Evolutionary conservation across 1,140 invertebrate species (phyloP).

Genomic region (Brachionus calyciflorus): DNA sequence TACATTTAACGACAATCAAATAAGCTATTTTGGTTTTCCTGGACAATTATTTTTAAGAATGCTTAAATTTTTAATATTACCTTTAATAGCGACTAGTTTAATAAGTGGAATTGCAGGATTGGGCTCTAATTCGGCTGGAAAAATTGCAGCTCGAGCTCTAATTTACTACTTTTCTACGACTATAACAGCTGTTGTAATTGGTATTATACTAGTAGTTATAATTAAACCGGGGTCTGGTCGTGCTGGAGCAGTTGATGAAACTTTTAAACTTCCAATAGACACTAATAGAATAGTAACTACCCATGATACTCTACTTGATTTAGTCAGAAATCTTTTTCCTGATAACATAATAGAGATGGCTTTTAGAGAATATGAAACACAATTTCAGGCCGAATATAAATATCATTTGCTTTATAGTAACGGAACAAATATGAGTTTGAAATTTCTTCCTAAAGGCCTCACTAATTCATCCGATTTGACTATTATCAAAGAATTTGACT

Average conservation of each 20-base stretch:
- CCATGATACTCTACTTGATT: constrained; percentile 34
- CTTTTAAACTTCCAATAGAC: constrained; percentile 19
- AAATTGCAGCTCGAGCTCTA: constrained; percentile 51
- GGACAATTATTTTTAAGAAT: constrained; percentile 46
- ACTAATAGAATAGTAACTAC: constrained; percentile 23
- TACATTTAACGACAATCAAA: constrained; percentile 37
- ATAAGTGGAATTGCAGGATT: constrained; percentile 34
- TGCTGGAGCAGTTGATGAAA: not conserved
- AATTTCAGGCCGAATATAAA: constrained; percentile 15
- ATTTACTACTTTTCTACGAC: constrained; percentile 40
- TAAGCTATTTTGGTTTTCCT: constrained; percentile 34
- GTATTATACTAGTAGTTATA: constrained; percentile 24
- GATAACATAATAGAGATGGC: constrained; percentile 50
- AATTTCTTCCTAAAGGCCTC: not conserved
- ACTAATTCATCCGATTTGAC: constrained; percentile 14
- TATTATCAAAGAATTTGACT: not conserved
- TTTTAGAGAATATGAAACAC: constrained; percentile 47
- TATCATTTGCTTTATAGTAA: constrained; percentile 4
- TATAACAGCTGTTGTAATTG: constrained; percentile 21
- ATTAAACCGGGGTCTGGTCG: constrained; percentile 34
- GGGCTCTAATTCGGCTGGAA: constrained; percentile 47
- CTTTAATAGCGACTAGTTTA: constrained; percentile 44
- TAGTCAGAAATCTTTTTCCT: constrained; percentile 49
- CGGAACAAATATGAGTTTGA: constrained; percentile 8
- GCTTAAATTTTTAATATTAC: constrained; percentile 46